These are phyloP conservation scores for Nylanderia fulva DNA, from an alignment of 1,140 invertebrate genomes.

Conservation along the genomic window DNA sequence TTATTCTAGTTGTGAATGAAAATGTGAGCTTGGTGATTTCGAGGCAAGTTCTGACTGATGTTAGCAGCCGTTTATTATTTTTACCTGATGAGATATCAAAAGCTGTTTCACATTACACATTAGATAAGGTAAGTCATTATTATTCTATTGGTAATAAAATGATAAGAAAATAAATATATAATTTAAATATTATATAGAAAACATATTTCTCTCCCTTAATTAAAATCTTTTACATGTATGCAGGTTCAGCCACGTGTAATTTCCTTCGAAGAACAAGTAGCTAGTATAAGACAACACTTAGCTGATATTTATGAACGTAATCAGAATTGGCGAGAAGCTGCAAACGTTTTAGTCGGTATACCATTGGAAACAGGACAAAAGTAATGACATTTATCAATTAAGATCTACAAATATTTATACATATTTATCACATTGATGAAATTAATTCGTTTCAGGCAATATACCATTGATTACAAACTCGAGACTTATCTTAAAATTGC, in stretches of 20 bases:
- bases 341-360: conserved; percentile 97
- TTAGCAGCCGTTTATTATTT: conserved; percentile 93
- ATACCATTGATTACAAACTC: conserved; percentile 98
- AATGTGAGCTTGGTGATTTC: conserved; percentile 99
- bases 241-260: conserved; percentile 97
- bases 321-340: conserved; percentile 97
- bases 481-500: conserved; percentile 99
- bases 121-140: conserved; percentile 92
- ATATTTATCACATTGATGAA: not conserved
- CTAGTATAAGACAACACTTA: conserved; percentile 97
- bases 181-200: not conserved
- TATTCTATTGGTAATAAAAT: conserved; percentile 9
- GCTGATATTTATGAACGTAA: conserved; percentile 98
- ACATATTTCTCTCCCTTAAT: conserved; percentile 1
- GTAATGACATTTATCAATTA: conserved; percentile 84
- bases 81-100: conserved; percentile 95
- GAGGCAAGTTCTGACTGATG: conserved; percentile 97
- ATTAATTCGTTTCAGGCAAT: conserved; percentile 90
- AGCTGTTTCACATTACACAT: conserved; percentile 95
- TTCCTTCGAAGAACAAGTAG: conserved; percentile 99
- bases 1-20: conserved; percentile 95
- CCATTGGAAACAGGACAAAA: conserved; percentile 99
- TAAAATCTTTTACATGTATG: conserved; percentile 78
- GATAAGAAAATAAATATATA: not conserved
- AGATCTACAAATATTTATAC: conserved; percentile 7